Conservation (phyloP, 2,113 vertebrate species). For the Chelonoidis abingdonii region DNA sequence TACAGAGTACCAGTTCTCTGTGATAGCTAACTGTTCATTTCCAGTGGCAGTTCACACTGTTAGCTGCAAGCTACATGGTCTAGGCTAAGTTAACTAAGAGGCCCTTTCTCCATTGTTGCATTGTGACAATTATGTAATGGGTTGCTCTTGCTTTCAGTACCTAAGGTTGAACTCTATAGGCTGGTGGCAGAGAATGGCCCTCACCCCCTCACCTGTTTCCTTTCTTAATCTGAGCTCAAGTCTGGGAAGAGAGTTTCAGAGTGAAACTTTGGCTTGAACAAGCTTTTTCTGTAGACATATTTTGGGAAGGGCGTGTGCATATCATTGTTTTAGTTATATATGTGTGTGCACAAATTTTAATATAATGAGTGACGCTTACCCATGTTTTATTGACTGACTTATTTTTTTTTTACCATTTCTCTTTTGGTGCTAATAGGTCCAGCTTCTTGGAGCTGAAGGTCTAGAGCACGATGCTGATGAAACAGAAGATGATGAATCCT, state of each 20-base stretch:
- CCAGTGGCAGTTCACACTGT: background rate
- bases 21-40: rapidly evolving
- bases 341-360: rapidly evolving
- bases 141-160: background rate
- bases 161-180: background rate
- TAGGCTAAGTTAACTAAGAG: background rate
- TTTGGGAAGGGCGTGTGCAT: rapidly evolving
- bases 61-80: background rate
- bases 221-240: rapidly evolving
- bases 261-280: background rate
- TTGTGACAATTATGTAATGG: background rate
- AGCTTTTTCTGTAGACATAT: background rate
- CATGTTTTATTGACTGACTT: background rate
- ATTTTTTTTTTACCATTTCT: background rate
- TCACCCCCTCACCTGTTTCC: background rate
- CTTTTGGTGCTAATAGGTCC: constrained; percentile 75
- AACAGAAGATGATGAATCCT: constrained; percentile 90
- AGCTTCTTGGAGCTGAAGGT: constrained; percentile 83
- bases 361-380: background rate
- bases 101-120: background rate
- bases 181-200: background rate
- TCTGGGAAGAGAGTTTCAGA: background rate
- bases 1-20: background rate
- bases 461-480: constrained; percentile 89
- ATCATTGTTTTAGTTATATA: rapidly evolving